Percentiles rank a stretch among this genome's conserved stretches.
phyloP scores from a whole-genome alignment of 2,113 vertebrate genomes.

The Telmatochromis sp. region DNA sequence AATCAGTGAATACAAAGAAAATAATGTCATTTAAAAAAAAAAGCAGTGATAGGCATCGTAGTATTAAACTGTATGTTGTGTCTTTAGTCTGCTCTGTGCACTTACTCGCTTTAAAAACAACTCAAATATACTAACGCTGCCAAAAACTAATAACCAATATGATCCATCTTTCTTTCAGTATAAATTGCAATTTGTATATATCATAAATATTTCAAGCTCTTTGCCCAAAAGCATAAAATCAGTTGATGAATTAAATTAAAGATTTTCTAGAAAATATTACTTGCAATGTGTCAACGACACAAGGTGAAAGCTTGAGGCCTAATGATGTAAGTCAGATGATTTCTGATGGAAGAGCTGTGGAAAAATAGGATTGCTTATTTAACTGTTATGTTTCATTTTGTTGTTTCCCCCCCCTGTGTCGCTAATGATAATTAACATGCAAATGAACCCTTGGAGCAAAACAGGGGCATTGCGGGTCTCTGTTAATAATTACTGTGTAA shows the following conservation, averaged over 20 bases:
- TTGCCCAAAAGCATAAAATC: background rate
- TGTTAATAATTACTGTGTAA: conserved; percentile 92
- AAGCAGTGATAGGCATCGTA: background rate
- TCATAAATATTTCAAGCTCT: background rate
- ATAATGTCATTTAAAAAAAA: background rate
- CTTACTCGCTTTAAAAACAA: background rate
- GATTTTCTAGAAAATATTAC: background rate
- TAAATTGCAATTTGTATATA: background rate
- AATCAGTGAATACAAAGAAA: background rate
- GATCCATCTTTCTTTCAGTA: background rate
- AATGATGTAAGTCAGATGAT: conserved; percentile 7
- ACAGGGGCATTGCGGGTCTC: conserved; percentile 68
- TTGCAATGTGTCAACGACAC: background rate
- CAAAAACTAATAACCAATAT: background rate
- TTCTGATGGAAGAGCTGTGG: conserved; percentile 54
- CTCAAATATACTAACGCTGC: background rate
- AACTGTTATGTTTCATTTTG: conserved; percentile 72
- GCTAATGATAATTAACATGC: conserved; percentile 94
- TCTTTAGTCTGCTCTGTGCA: background rate
- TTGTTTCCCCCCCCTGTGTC: conserved; percentile 58
- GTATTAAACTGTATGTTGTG: background rate
- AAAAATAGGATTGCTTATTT: conserved; percentile 86
- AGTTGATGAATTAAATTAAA: background rate
- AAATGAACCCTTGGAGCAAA: conserved; percentile 83
- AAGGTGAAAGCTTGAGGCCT: background rate